Conservation (phyloP, 1,140 invertebrate genomes). For the Papilio machaon region DNA sequence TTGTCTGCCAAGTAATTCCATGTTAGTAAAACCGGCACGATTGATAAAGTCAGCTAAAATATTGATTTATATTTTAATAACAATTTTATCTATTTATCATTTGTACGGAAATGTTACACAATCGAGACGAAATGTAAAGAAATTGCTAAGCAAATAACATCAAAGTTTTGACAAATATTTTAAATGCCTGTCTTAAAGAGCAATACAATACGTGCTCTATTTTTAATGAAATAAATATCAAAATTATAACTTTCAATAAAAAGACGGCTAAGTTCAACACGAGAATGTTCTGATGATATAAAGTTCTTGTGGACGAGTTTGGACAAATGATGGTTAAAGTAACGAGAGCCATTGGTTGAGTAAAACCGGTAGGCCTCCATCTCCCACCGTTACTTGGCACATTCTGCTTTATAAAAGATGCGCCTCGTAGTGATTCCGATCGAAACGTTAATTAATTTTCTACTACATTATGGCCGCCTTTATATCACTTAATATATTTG, state of each 20-base stretch:
- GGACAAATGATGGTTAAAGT: slow-evolving; percentile 67
- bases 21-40: slow-evolving; percentile 68
- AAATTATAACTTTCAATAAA: neutral
- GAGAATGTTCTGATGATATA: slow-evolving; percentile 29
- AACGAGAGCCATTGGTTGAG: slow-evolving; percentile 66
- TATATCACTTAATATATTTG: slow-evolving; percentile 64
- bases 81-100: slow-evolving; percentile 22
- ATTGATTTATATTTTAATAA: slow-evolving; percentile 35
- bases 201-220: neutral
- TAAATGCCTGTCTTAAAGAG: neutral
- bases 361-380: slow-evolving; percentile 78
- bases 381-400: slow-evolving; percentile 68
- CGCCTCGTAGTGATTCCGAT: slow-evolving; percentile 70
- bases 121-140: neutral
- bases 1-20: slow-evolving; percentile 38
- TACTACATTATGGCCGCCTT: slow-evolving; percentile 63
- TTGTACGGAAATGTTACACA: neutral
- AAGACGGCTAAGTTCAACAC: neutral
- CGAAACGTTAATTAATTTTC: slow-evolving; percentile 77
- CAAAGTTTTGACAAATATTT: neutral
- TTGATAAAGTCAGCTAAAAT: slow-evolving; percentile 2
- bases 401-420: slow-evolving; percentile 63
- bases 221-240: neutral
- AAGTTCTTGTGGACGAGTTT: slow-evolving; percentile 50
- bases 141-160: neutral